phyloP scores from a whole-genome alignment of 2,888 invertebrate genomes.

The Apotomis capreana region DNA sequence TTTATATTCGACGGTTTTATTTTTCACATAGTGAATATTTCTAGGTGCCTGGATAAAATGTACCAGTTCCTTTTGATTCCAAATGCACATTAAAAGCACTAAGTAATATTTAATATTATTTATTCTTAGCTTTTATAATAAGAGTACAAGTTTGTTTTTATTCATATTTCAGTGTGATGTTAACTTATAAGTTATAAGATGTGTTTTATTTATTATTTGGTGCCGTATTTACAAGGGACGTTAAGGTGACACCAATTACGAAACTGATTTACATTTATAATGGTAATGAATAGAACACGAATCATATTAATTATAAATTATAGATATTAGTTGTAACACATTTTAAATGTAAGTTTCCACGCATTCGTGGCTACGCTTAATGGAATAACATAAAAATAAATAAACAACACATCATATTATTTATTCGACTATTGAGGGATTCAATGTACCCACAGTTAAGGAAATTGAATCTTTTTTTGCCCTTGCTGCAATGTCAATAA shows the following conservation, averaged over 20 bases:
- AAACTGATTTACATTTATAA: not conserved
- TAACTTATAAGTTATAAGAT: conserved; percentile 37
- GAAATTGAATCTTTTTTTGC: too few relatives aligned
- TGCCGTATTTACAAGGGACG: conserved; percentile 40
- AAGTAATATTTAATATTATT: conserved; percentile 34
- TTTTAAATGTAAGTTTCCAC: not conserved
- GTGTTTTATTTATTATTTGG: conserved; percentile 37
- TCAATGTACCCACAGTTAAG: too few relatives aligned
- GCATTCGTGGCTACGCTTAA: not conserved
- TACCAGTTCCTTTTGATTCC: conserved; percentile 17
- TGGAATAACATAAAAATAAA: not conserved
- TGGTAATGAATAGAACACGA: conserved; percentile 1
- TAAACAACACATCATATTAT: not conserved
- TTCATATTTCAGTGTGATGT: conserved; percentile 45
- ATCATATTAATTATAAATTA: not conserved
- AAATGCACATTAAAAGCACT: conserved; percentile 15
- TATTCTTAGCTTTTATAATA: conserved; percentile 40
- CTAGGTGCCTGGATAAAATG: not conserved
- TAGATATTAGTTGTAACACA: not conserved
- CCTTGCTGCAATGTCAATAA: too few relatives aligned
- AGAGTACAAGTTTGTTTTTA: conserved; percentile 48
- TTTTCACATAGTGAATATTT: not conserved
- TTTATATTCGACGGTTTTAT: not conserved
- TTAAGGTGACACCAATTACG: conserved; percentile 12
- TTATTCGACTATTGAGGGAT: too few relatives aligned